Base-by-base conservation (phyloP, 2,113 vertebrate species). In the Ardeotis arabs region DNA sequence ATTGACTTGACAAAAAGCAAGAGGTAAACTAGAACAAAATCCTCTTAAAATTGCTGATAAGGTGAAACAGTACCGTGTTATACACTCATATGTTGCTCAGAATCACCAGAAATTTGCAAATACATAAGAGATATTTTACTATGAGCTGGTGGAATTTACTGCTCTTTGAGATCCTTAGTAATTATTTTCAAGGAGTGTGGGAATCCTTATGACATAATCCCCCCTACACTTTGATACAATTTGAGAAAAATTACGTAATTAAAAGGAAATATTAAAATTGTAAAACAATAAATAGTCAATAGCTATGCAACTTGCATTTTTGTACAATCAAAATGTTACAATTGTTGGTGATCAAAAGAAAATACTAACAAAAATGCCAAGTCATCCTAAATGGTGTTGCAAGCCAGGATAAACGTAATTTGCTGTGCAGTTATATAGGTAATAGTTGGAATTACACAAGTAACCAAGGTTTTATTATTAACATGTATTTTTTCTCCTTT, bases 401-500 rank as follows among this genome's bases (percentile, higher is more conserved):
- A 75, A 79, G 85, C 90, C 96, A 95, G 62, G 47, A 49, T 25
- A 90, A 94, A 82, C 49, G 79, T 16, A 35, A 63, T 55, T 72
- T 64, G 44, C 58, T 31, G 24, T 66, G 89, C 19, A 28, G 31
- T 69, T 88, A 45, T 14, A 88, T 37, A 92, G 90, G 58, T 15
- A 77, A 76, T 11, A 66, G 29, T 0, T 94, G 78, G 50, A 83
- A 68, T 85, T 73, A 83, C 82, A 70, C 27, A 79, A 85, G 58
- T 75, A 52, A 90, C 66, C 33, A 44, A 60, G 78, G 90, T 85
- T 97, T 96, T 93, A 91, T 75, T 44, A 97, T 95, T 95, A 97
- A 94, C 92, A 52, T 7, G 44, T 4, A 2, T 27, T 74, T 64
- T 77, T 86, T 28, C 44, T 82, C 70, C 20, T 60, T 76, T 87